Evolutionary conservation across 2,888 invertebrate genomes (phyloP), one percentile per base, ranked within the genome.

Genomic region (Oscheius sp.): DNA sequence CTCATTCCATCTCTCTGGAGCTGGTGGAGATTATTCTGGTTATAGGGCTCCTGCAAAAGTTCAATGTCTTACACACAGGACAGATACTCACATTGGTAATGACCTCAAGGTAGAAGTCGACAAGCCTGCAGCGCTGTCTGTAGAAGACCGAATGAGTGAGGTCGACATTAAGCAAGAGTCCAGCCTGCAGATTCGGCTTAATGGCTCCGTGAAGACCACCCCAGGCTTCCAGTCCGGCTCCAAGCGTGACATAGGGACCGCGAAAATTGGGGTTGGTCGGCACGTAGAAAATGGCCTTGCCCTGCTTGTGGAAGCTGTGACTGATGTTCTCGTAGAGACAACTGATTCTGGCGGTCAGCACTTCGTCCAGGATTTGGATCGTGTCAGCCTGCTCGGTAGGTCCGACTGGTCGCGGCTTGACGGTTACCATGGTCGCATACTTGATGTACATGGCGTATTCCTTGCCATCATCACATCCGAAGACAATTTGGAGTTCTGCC

Each of bases 141-240:
- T 60, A 37, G 50, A 72, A 72, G 29, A 72, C 53, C 10, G 60
- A 60, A 32, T 72, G 72, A 35, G 51, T 33, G 11, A 72, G 10
- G 32, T 74, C 74, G 7, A 74, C 68, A 37, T 74, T 74, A 2
- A 59, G 11, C 10, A 74, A 59, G 9, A 66, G 42, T 3, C 68
- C 68, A 0, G 59, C 58, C 62, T 60, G 58, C 13, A 57, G 58
- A n/a, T 68, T 57, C 33, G 62, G 68, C 60, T 74, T 74, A 32
- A 74, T 37, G 21, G 74, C 74, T 35, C 59, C 70, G 29, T 74
- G 74, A 11, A 74, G 70, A 2, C 74, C 74, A 35, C 68, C 59
- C 65, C 65, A 65, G 29, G 65, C 65, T 48, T 65, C 57, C 48
- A 73, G 9, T 11, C 65, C 73, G 11, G 42, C 57, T 2, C 65